A percentile compares a stretch with the other conserved stretches of the same genome.
These are phyloP conservation scores for Cnemophilus loriae DNA, from an alignment of 2,113 vertebrate genomes.

Conservation along the genomic window DNA sequence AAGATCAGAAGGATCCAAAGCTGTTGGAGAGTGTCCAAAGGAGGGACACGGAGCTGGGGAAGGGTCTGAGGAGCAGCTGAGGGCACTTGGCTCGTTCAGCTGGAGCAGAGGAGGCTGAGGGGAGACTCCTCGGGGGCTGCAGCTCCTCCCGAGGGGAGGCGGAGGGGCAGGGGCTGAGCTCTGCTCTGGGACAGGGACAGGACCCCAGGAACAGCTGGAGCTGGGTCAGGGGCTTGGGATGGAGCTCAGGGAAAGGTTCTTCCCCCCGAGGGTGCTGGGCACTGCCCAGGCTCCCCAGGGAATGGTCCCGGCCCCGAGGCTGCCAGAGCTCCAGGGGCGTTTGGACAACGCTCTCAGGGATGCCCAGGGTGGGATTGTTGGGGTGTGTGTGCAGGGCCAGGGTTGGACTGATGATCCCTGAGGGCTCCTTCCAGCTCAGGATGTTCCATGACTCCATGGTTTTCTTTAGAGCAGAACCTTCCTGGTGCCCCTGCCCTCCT, in stretches of 20 bases:
- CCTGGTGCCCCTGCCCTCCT: background rate
- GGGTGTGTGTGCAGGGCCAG: background rate
- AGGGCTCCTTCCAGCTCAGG: fast-evolving
- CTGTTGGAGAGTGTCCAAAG: background rate
- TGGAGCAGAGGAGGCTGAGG: background rate
- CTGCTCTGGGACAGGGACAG: background rate
- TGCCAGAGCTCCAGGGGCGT: background rate
- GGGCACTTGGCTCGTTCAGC: background rate
- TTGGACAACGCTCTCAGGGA: background rate
- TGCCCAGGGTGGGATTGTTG: background rate
- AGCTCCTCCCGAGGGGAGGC: background rate
- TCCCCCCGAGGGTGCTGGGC: background rate
- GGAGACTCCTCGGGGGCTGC: background rate
- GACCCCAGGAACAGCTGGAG: background rate
- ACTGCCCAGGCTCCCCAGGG: background rate
- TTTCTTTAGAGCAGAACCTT: background rate
- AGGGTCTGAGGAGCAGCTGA: background rate
- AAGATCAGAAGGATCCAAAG: background rate
- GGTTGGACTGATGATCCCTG: fast-evolving
- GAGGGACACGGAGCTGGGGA: background rate
- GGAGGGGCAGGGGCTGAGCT: background rate
- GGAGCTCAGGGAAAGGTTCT: background rate
- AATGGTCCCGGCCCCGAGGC: background rate
- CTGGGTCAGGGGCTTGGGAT: background rate
- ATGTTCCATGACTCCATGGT: background rate